These are phyloP conservation scores for Venusia cambrica DNA, from an alignment of 2,888 invertebrate species.

Conservation along the genomic window DNA sequence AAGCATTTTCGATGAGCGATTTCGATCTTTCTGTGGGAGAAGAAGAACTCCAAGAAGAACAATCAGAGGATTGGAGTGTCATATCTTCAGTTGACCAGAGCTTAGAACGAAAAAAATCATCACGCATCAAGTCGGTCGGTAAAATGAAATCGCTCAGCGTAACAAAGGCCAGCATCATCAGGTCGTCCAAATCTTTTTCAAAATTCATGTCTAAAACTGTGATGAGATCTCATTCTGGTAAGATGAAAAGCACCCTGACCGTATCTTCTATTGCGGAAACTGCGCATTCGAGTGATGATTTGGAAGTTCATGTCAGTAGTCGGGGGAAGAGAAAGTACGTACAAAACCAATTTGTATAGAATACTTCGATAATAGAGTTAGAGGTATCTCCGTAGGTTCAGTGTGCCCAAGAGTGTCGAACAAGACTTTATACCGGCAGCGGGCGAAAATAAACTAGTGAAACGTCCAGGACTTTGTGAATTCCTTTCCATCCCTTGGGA, in stretches of 20 bases:
- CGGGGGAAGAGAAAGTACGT: constrained; percentile 21
- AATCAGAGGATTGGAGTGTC: constrained; percentile 49
- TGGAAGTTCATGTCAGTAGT: constrained; percentile 43
- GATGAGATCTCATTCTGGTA: constrained; percentile 33
- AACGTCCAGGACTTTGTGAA: too few species aligned
- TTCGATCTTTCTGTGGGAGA: constrained; percentile 34
- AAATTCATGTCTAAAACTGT: constrained; percentile 41
- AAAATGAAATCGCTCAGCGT: constrained; percentile 37
- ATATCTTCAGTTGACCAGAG: constrained; percentile 33
- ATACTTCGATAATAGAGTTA: too few species aligned
- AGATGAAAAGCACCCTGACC: constrained; percentile 30
- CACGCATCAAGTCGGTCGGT: constrained; percentile 33
- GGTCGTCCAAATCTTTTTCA: constrained; percentile 42
- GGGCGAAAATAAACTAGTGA: too few species aligned
- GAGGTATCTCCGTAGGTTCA: too few species aligned
- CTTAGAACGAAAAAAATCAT: constrained; percentile 31
- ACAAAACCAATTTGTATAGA: too few species aligned
- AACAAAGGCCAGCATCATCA: constrained; percentile 33
- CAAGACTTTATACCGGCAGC: too few species aligned
- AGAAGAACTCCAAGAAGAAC: constrained; percentile 35
- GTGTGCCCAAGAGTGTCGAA: too few species aligned
- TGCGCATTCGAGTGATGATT: constrained; percentile 45
- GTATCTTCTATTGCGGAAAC: constrained; percentile 22
- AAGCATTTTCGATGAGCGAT: constrained; percentile 38
- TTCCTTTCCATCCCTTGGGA: too few species aligned